Conservation (phyloP, 1,140 invertebrate species). For the Prorops nasuta region DNA sequence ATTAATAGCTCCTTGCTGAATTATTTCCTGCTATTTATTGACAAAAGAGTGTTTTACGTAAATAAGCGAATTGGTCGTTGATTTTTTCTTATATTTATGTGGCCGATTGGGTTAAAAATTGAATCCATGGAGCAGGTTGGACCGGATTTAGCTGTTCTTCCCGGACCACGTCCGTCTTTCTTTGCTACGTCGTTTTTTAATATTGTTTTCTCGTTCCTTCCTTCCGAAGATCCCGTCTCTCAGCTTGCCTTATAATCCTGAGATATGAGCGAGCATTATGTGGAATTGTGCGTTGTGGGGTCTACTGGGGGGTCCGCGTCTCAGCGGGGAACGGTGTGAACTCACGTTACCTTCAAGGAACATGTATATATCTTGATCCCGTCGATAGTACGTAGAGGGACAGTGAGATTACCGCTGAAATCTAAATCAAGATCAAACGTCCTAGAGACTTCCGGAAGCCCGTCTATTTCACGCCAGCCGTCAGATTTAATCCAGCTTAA, state of each 20-base stretch:
- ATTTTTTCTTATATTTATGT: too few relatives aligned
- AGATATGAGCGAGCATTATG: conserved; percentile 54
- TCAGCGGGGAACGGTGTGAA: conserved; percentile 30
- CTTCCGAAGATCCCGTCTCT: conserved; percentile 6
- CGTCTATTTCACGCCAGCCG: neutral
- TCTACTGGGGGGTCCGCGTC: conserved; percentile 30
- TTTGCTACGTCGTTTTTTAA: too few relatives aligned
- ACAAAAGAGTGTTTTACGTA: too few relatives aligned
- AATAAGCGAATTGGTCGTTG: too few relatives aligned
- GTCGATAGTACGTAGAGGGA: conserved; percentile 9
- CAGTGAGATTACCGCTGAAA: conserved; percentile 27
- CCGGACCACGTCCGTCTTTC: too few relatives aligned
- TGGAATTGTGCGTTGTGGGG: conserved; percentile 39
- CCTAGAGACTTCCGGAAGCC: conserved; percentile 18
- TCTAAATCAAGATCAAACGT: conserved; percentile 32
- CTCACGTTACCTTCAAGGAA: conserved; percentile 32
- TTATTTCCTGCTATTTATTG: too few relatives aligned
- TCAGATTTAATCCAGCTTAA: too few relatives aligned
- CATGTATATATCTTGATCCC: conserved; percentile 28
- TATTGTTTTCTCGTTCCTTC: conserved; percentile 1
- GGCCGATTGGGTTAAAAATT: too few relatives aligned
- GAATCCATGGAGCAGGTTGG: too few relatives aligned
- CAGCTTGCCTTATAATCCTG: conserved; percentile 48
- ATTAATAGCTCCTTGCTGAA: too few relatives aligned
- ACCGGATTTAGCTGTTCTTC: too few relatives aligned